Evolutionary conservation across 2,797 vertebrate genomes (phyloP).

Genomic region (Argya squamiceps): DNA sequence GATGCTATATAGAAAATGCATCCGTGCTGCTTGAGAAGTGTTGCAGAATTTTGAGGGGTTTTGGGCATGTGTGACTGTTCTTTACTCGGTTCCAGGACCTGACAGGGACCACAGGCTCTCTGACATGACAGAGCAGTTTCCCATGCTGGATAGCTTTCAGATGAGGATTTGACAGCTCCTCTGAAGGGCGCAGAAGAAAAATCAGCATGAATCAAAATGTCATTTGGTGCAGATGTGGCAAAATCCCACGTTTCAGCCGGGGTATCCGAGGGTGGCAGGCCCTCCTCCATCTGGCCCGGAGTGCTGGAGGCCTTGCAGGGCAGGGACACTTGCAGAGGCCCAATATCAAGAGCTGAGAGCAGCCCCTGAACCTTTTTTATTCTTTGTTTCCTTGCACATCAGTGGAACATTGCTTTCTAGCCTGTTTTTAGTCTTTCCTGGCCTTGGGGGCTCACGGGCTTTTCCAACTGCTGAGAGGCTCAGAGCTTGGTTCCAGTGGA

Average conservation of each 20-base stretch:
- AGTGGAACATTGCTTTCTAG: not conserved
- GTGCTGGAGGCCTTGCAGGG: not conserved
- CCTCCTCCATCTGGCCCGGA: accelerated
- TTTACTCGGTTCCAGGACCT: not conserved
- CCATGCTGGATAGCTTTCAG: not conserved
- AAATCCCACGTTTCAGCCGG: accelerated
- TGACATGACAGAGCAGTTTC: slow-evolving; percentile 8
- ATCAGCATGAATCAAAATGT: not conserved
- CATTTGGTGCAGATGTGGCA: not conserved
- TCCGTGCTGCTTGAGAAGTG: not conserved
- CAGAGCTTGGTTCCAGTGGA: not conserved
- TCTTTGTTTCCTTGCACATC: not conserved
- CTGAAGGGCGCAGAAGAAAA: not conserved
- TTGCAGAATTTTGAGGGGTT: not conserved
- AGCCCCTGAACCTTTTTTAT: not conserved
- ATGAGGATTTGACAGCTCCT: slow-evolving; percentile 8
- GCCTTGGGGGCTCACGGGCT: not conserved
- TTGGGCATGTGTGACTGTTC: not conserved
- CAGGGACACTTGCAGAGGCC: not conserved
- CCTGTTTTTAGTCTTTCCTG: not conserved
- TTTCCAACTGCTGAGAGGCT: not conserved
- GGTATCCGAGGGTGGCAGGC: not conserved
- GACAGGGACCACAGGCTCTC: not conserved
- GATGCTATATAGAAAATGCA: not conserved
- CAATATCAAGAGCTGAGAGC: not conserved